Evolutionary conservation across 2,113 vertebrate genomes (phyloP).

Genomic region (Acanthisitta chloris): DNA sequence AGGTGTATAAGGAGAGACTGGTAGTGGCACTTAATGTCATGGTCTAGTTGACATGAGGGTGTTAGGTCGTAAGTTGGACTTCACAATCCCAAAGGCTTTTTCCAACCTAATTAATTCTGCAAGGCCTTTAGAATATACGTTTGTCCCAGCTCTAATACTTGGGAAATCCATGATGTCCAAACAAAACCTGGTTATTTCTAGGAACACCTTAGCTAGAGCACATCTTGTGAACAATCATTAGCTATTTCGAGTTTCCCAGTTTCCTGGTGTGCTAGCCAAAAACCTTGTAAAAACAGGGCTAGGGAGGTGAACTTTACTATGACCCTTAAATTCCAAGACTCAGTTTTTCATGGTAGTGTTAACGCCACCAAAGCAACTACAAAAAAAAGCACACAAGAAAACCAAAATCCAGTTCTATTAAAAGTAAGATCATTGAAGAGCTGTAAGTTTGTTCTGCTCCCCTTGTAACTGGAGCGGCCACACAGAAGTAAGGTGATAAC

Average conservation of each 20-base stretch:
- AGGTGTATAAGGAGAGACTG: background rate
- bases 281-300: background rate
- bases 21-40: background rate
- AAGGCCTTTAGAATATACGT: background rate
- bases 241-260: background rate
- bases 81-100: background rate
- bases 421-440: background rate
- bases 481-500: background rate
- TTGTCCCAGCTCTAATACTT: background rate
- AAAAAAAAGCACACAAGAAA: accelerated
- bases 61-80: accelerated
- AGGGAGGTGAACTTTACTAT: accelerated
- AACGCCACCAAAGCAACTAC: background rate
- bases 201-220: background rate
- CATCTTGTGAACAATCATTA: background rate
- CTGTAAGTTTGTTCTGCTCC: background rate
- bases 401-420: background rate
- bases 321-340: background rate
- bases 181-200: background rate
- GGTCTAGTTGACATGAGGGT: background rate
- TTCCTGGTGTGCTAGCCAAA: background rate
- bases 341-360: background rate
- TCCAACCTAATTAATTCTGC: background rate
- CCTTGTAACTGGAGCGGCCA: background rate
- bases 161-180: background rate